phyloP scores from a whole-genome alignment of 1,140 invertebrate genomes.

The Brachionus asplanchnoidis region DNA sequence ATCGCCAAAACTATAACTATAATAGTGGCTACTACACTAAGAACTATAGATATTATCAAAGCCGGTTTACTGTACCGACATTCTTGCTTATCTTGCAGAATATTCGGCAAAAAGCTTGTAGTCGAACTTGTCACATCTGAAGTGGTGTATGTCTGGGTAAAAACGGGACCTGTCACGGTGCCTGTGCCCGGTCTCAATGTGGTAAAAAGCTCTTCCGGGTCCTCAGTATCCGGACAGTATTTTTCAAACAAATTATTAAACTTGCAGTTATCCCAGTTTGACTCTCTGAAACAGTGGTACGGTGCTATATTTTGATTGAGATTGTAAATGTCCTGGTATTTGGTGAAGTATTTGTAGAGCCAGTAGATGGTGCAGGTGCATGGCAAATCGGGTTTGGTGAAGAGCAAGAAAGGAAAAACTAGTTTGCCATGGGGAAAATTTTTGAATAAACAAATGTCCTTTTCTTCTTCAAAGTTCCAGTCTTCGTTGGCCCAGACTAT shows the following conservation, averaged over 20 bases:
- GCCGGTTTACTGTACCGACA: background rate
- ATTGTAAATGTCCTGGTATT: constrained; percentile 27
- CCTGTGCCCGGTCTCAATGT: background rate
- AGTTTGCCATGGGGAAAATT: constrained; percentile 10
- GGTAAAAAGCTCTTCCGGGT: background rate
- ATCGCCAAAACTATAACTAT: background rate
- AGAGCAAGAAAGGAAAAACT: constrained; percentile 20
- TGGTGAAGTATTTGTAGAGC: constrained; percentile 23
- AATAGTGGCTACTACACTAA: background rate
- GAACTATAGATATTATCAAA: background rate
- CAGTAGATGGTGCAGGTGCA: constrained; percentile 18
- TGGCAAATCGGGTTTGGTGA: background rate
- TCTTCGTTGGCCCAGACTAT: constrained; percentile 21
- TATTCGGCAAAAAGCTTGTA: background rate
- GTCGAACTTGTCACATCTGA: background rate
- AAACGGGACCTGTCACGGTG: background rate
- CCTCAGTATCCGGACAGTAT: background rate
- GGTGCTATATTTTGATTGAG: constrained; percentile 25
- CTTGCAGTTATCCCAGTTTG: constrained; percentile 6
- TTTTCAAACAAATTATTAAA: background rate
- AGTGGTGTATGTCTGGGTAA: background rate
- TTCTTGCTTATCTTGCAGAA: background rate
- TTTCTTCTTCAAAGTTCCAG: background rate
- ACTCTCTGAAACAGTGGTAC: background rate
- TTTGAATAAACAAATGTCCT: constrained; percentile 22